Evolutionary conservation across 1,140 invertebrate genomes (phyloP).

Genomic region (Drosophila azteca): DNA sequence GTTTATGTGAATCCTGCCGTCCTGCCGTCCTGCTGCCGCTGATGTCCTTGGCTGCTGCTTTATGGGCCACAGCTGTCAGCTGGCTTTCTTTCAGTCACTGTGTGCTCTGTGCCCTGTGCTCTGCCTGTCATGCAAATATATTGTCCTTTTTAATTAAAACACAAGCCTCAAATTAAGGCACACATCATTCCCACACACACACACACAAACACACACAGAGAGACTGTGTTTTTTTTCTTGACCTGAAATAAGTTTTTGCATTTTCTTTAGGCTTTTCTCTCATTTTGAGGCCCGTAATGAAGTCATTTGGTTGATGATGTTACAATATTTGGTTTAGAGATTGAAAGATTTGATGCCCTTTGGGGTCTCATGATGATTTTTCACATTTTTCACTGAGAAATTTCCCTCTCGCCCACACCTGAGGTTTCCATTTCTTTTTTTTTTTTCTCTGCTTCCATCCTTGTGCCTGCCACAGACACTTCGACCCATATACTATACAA

Average conservation of each 20-base stretch:
- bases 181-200: constrained; percentile 19
- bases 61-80: constrained; percentile 68
- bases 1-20: constrained; percentile 21
- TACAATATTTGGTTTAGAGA: constrained; percentile 64
- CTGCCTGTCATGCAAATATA: constrained; percentile 74
- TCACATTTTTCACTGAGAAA: constrained; percentile 32
- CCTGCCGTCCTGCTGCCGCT: constrained; percentile 20
- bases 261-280: neutral
- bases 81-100: constrained; percentile 19
- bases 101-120: neutral
- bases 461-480: constrained; percentile 36
- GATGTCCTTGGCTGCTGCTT: constrained; percentile 43
- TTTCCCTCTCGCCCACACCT: constrained; percentile 21
- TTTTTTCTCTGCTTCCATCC: constrained; percentile 10
- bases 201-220: too few species aligned
- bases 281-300: constrained; percentile 37
- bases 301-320: constrained; percentile 61
- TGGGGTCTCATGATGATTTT: constrained; percentile 40
- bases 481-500: constrained; percentile 53
- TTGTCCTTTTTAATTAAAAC: constrained; percentile 81
- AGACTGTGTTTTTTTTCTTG: constrained; percentile 39
- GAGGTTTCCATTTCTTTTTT: constrained; percentile 22
- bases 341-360: constrained; percentile 56
- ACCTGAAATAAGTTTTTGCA: constrained; percentile 50
- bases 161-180: constrained; percentile 78